Evolutionary conservation across 2,888 invertebrate species (phyloP), one percentile per base, ranked within the genome.

Genomic region (Ophion obscuratus): DNA sequence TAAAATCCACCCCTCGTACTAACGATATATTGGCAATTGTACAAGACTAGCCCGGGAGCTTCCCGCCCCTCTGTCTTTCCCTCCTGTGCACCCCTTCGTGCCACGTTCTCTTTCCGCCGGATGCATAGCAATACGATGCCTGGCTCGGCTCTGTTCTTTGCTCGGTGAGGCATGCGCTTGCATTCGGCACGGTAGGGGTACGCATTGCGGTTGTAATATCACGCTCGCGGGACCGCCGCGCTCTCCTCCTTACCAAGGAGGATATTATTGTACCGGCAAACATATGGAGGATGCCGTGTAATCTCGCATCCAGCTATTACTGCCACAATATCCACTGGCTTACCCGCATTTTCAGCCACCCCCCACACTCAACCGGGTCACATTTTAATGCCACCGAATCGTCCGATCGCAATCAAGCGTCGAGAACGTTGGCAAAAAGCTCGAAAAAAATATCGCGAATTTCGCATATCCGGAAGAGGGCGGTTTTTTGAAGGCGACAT

Each of bases 151-250:
- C 78, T 74, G 79, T 83, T 83, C 83, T 79, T 78, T 79, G 73
- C 44, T 79, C 66, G 76, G 76, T 73, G 79, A 27, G 80, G 79
- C 81, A 75, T 62, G 92, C 91, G 92, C 92, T 91, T 90, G 91
- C 91, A 91, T 90, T 40, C 59, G 80, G 44, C 47, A 27, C 53
- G 68, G 62, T 3, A 84, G 88, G 85, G 75, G 89, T 92, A 92
- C 93, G 93, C 93, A 92, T 92, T 93, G 93, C 93, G 92, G 93
- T 93, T 92, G 91, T 91, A 93, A 93, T 92, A 92, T 91, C 90
- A 90, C 81, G 73, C 77, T 73, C 83, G 79, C 73, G 79, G 77
- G 74, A 83, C 74, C 74, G 27, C 74, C 74, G 62, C 67, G 74
- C 73, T 59, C 62, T 73, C 61, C 82, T 40, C 40, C 40, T 40